A percentile compares a stretch with the other conserved stretches of the same genome.
Conservation (phyloP, 2,797 vertebrate genomes). For the Halcyon smyrnensis region DNA sequence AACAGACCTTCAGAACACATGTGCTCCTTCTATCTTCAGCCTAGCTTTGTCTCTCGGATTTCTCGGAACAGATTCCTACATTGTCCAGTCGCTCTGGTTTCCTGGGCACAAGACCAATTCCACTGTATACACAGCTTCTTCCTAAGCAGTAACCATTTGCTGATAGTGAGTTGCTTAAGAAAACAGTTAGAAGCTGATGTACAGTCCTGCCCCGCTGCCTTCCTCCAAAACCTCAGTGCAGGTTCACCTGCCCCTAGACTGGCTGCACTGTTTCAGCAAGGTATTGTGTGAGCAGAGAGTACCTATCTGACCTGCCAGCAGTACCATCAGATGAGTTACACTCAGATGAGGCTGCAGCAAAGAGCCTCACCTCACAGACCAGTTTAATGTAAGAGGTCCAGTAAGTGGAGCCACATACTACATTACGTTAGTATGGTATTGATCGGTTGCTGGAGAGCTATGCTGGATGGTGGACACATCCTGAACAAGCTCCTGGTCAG, state of each 20-base stretch:
- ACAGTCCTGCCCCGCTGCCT: fast-evolving
- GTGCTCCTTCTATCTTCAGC: not conserved
- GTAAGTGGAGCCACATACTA: fast-evolving
- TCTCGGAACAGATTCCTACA: not conserved
- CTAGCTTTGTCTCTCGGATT: not conserved
- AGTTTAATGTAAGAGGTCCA: not conserved
- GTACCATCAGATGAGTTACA: not conserved
- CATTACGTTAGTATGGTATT: not conserved
- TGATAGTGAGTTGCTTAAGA: not conserved
- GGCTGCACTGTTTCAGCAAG: not conserved
- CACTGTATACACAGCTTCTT: not conserved
- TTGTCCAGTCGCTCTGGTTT: not conserved
- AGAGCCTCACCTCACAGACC: not conserved
- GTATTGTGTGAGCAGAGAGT: not conserved
- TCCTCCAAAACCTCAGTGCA: not conserved
- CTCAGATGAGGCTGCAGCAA: not conserved
- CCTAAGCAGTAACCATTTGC: not conserved
- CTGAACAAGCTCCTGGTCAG: not conserved
- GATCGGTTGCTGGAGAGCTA: not conserved
- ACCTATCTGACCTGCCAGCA: not conserved
- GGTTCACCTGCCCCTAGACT: not conserved
- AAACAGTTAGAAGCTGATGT: not conserved
- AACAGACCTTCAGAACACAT: not conserved
- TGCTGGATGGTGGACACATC: not conserved
- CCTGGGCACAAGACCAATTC: not conserved